phyloP scores from a whole-genome alignment of 2,888 invertebrate species.

The Clepsis dumicolana region DNA sequence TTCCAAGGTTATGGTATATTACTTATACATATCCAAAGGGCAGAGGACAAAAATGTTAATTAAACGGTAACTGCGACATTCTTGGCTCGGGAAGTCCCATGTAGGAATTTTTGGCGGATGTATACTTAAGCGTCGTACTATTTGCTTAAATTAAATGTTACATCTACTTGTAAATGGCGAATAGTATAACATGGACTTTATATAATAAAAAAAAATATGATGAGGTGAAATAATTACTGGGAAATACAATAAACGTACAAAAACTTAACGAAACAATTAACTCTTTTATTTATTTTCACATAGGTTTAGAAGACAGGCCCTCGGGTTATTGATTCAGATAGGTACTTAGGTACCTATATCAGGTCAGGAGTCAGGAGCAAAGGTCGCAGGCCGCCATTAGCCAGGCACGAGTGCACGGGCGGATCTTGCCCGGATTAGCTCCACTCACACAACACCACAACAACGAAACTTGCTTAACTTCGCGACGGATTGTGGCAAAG shows the following conservation, averaged over 20 bases:
- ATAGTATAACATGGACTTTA: too few relatives aligned
- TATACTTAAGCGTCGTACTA: too few relatives aligned
- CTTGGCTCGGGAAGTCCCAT: neutral
- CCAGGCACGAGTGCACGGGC: conserved; percentile 11
- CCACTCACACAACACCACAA: conserved; percentile 22
- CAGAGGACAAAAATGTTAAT: neutral
- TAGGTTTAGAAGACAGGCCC: neutral
- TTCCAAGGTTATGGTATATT: too few relatives aligned
- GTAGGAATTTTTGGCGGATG: neutral
- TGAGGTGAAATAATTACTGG: too few relatives aligned
- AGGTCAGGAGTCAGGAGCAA: conserved; percentile 19
- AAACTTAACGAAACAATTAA: neutral
- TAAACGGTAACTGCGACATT: neutral
- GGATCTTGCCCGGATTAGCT: conserved; percentile 12
- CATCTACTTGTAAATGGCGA: too few relatives aligned
- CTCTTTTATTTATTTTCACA: conserved; percentile 2
- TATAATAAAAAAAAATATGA: too few relatives aligned
- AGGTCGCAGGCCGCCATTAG: conserved; percentile 26
- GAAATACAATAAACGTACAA: too few relatives aligned
- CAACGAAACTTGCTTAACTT: conserved; percentile 33
- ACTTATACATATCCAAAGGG: too few relatives aligned
- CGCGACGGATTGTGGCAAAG: conserved; percentile 19
- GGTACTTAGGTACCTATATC: too few relatives aligned
- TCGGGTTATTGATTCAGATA: conserved; percentile 11
- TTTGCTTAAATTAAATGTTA: too few relatives aligned